A percentile compares a stretch with the other conserved stretches of the same genome.
Conservation (phyloP, 2,113 vertebrate species). For the Nipponia nippon region DNA sequence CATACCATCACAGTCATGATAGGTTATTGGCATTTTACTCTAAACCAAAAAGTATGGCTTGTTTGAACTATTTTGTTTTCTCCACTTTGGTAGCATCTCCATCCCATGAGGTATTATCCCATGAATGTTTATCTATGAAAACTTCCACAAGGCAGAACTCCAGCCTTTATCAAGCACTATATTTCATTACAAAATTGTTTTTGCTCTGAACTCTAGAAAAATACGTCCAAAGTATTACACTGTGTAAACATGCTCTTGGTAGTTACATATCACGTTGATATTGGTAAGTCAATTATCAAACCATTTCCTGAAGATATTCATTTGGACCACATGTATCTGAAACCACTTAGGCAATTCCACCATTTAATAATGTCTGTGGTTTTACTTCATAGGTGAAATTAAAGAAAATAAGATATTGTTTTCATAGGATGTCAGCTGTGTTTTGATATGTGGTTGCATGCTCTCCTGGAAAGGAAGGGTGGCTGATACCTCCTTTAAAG, state of each 20-base stretch:
- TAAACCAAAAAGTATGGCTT: neutral
- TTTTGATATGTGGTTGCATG: neutral
- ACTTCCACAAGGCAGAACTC: neutral
- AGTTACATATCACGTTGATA: neutral
- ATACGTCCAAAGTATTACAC: neutral
- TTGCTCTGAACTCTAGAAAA: neutral
- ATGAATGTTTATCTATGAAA: neutral
- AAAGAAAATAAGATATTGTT: neutral
- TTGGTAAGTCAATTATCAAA: neutral
- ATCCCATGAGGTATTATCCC: neutral
- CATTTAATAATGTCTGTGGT: neutral
- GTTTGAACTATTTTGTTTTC: neutral
- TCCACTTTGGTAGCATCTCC: neutral
- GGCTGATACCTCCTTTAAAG: neutral
- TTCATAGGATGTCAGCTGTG: neutral
- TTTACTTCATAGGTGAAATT: neutral
- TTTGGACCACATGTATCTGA: neutral
- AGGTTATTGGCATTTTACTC: conserved; percentile 8
- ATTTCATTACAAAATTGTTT: neutral
- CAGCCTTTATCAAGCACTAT: neutral
- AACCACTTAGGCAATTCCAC: neutral
- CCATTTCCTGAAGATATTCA: neutral
- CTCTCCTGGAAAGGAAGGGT: neutral
- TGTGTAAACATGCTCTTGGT: neutral
- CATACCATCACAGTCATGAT: neutral